Evolutionary conservation across 2,888 invertebrate genomes (phyloP).

Genomic region (Toxonevra muliebris): DNA sequence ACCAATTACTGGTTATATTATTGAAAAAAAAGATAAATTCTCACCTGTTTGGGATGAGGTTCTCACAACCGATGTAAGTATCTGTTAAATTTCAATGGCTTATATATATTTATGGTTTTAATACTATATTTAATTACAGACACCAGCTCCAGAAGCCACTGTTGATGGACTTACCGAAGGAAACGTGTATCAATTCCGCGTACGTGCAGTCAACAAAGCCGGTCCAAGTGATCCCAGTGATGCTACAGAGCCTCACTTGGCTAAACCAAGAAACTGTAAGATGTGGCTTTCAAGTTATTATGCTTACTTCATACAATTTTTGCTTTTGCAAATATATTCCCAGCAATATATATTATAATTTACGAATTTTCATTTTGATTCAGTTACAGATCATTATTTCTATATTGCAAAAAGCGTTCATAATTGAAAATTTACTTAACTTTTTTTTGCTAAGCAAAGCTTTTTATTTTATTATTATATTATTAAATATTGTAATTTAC

Average conservation of each 20-base stretch:
- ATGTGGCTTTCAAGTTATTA: conserved; percentile 9
- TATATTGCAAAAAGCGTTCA: not conserved
- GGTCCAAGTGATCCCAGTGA: conserved; percentile 93
- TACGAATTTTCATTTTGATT: conserved; percentile 6
- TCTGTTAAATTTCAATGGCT: not conserved
- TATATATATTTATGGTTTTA: not conserved
- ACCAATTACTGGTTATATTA: conserved; percentile 95
- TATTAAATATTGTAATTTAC: not conserved
- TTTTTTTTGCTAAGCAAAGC: conserved; percentile 23
- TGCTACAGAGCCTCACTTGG: conserved; percentile 84
- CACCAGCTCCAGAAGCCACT: conserved; percentile 80
- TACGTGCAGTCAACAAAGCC: conserved; percentile 93
- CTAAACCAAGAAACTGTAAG: conserved; percentile 88
- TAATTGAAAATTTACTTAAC: not conserved
- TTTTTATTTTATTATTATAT: conserved; percentile 21
- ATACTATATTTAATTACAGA: conserved; percentile 62
- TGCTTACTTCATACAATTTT: too few species aligned
- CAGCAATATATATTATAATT: too few species aligned
- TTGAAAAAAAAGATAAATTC: conserved; percentile 89
- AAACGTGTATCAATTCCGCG: conserved; percentile 94
- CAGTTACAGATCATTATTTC: not conserved
- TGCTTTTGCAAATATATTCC: conserved; percentile 21
- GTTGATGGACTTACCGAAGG: conserved; percentile 89
- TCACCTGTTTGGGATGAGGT: conserved; percentile 90
- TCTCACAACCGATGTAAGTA: conserved; percentile 58